Conservation (phyloP, 2,797 vertebrate species). For the Macroramphosus scolopax region DNA sequence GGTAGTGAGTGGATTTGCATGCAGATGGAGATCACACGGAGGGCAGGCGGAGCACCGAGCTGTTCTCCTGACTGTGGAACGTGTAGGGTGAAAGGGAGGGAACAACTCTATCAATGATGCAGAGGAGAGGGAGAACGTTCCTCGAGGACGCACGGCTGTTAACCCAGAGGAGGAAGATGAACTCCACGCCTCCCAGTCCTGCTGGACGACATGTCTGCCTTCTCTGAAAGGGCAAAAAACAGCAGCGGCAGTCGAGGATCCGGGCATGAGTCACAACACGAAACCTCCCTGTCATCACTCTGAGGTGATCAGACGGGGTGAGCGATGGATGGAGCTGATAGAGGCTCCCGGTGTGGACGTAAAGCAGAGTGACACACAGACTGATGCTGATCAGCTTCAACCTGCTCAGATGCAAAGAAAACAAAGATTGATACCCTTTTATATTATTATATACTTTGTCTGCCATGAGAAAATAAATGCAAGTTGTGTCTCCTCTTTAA, state of each 20-base stretch:
- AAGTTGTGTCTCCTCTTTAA: no score
- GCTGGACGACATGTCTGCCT: neutral
- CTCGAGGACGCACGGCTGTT: neutral
- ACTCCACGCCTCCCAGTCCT: no score
- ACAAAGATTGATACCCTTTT: neutral
- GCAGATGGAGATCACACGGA: conserved; percentile 15
- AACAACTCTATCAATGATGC: no score
- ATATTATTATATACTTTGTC: neutral
- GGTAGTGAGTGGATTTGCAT: conserved; percentile 11
- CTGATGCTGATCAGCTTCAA: no score
- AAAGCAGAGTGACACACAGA: no score
- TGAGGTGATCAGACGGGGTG: conserved; percentile 16
- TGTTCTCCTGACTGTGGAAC: neutral
- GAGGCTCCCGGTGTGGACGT: no score
- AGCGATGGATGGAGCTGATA: neutral
- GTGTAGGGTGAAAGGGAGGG: conserved; percentile 2
- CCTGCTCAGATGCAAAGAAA: neutral
- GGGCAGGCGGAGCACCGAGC: neutral
- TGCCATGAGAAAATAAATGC: no score
- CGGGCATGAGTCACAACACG: conserved; percentile 2
- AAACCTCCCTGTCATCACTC: conserved; percentile 8
- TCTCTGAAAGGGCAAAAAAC: conserved; percentile 6
- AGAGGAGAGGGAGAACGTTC: neutral
- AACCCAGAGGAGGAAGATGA: no score
- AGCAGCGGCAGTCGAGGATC: conserved; percentile 2